A percentile compares a stretch with the other conserved stretches of the same genome.
Conservation (phyloP, 2,888 invertebrate genomes). For the Creontiades dilutus region DNA sequence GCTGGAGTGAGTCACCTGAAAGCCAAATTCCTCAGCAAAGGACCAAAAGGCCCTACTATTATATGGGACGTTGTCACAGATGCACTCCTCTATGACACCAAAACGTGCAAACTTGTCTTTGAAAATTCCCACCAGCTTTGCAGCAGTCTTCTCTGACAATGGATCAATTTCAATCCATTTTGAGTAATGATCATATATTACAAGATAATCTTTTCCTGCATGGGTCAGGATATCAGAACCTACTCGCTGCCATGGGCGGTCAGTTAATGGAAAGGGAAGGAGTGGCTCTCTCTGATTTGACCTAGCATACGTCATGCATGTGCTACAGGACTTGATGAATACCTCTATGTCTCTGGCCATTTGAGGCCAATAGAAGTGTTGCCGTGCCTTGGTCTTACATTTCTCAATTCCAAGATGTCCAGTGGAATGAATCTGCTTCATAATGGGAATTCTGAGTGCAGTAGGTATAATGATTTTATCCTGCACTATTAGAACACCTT, state of each 20-base stretch:
- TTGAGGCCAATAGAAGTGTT: constrained; percentile 33
- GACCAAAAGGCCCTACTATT: constrained; percentile 11
- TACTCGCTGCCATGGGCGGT: constrained; percentile 33
- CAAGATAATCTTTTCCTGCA: constrained; percentile 48
- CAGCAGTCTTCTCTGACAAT: constrained; percentile 35
- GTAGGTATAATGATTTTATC: constrained; percentile 48
- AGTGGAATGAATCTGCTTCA: constrained; percentile 13
- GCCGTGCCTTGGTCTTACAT: constrained; percentile 41
- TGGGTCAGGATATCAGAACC: constrained; percentile 15
- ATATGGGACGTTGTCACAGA: constrained; percentile 56
- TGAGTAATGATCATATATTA: constrained; percentile 49
- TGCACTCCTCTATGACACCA: constrained; percentile 41
- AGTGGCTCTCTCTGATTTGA: constrained; percentile 48
- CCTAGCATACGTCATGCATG: not conserved
- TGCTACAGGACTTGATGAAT: constrained; percentile 1
- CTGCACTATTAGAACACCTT: constrained; percentile 17
- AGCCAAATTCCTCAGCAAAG: constrained; percentile 54
- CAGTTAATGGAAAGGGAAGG: not conserved
- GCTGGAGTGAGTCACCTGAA: constrained; percentile 46
- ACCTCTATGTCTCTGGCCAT: not conserved
- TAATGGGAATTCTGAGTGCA: not conserved
- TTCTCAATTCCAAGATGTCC: constrained; percentile 42
- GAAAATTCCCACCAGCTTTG: constrained; percentile 7
- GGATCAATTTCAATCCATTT: constrained; percentile 55
- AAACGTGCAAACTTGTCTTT: constrained; percentile 50